Base-by-base conservation (phyloP, 2,888 invertebrate species). In the Nomada flava region DNA sequence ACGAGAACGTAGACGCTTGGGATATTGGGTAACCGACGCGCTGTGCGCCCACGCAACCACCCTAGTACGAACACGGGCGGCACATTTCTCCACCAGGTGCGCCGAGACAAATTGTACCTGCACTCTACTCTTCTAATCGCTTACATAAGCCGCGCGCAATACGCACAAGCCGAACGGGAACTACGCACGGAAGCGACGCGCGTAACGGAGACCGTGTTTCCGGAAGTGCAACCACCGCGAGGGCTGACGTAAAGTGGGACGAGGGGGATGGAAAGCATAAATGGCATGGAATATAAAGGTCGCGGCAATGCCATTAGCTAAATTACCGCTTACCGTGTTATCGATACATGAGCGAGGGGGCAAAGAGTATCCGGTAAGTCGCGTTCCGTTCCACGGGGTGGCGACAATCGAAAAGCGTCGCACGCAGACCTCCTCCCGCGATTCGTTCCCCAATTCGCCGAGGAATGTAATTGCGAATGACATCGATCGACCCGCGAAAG, bases 251-350 rank as follows among this genome's bases (percentile, higher is more conserved):
- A 20, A 53, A 59, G 60, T 52, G 20, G 60, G 55, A 42, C 20
- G 29, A 15, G 29, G 36, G n/a, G 62, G 68, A 70, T 47, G 70
- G 74, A 77, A 57, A 62, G 65, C 79, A 86, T 83, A 88, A 87
- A 86, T 84, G 87, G 76, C 84, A 84, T 84, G 64, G 86, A 87
- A 90, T 87, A 88, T 88, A 89, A 88, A 89, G 86, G 88, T 86
- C 81, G 86, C 79, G 86, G 89, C 90, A 89, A 90, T 89, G 91
- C 92, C 92, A 92, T 92, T 92, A 92, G 92, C 89, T 91, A 92
- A 92, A 91, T 92, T 92, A 92, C 91, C 88, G 90, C 89, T 90
- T 89, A 90, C 89, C 89, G 89, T 91, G 91, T 92, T 91, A 90
- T 91, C 90, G 91, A 92, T 92, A 91, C 87, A 86, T 83, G 82